phyloP scores from a whole-genome alignment of 2,113 vertebrate species.

The Chascanopsetta lugubris region DNA sequence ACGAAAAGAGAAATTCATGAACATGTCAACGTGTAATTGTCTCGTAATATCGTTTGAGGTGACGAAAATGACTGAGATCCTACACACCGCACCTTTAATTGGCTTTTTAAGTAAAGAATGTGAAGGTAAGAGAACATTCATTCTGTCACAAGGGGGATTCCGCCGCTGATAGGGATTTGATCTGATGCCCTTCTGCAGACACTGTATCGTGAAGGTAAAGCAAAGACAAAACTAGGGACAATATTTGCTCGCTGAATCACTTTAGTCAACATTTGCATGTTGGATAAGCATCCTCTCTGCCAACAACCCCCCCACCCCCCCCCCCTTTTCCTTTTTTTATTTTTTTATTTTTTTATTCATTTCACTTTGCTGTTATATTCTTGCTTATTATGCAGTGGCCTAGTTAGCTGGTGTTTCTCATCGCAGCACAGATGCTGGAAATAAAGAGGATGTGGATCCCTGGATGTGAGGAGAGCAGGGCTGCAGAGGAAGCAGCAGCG shows the following conservation, averaged over 20 bases:
- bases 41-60: too few species aligned
- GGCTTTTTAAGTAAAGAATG: neutral
- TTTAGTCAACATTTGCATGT: slow-evolving; percentile 69
- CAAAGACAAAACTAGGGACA: slow-evolving; percentile 64
- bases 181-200: slow-evolving; percentile 49
- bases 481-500: slow-evolving; percentile 59
- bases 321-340: slow-evolving; percentile 12
- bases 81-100: too few species aligned
- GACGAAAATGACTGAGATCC: too few species aligned
- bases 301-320: slow-evolving; percentile 41
- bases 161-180: too few species aligned
- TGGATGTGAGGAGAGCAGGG: slow-evolving; percentile 47
- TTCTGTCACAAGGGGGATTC: too few species aligned
- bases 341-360: slow-evolving; percentile 28
- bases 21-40: too few species aligned
- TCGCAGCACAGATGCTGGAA: slow-evolving; percentile 72
- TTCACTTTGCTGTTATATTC: slow-evolving; percentile 66
- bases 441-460: slow-evolving; percentile 72
- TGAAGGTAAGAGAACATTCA: too few species aligned
- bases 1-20: too few species aligned
- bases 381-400: slow-evolving; percentile 79
- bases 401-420: slow-evolving; percentile 78
- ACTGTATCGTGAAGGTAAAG: slow-evolving; percentile 59
- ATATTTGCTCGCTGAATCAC: slow-evolving; percentile 66
- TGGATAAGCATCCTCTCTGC: slow-evolving; percentile 43